Evolutionary conservation across 1,140 invertebrate species (phyloP).

Genomic region (Bombus haemorrhoidalis): DNA sequence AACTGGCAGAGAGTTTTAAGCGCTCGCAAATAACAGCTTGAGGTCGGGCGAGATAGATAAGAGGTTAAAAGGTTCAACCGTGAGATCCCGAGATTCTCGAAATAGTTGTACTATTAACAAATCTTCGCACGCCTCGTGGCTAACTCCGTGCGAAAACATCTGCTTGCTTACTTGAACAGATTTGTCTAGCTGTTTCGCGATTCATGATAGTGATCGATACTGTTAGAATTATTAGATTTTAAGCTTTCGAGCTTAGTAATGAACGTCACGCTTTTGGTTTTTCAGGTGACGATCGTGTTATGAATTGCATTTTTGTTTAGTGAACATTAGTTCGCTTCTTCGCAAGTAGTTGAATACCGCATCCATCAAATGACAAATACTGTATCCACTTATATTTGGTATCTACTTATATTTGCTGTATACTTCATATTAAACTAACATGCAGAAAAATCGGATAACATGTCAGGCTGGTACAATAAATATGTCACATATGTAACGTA

Average conservation of each 20-base stretch:
- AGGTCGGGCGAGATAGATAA: conserved; percentile 69
- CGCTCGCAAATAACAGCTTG: background rate
- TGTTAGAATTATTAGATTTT: background rate
- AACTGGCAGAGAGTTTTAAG: conserved; percentile 43
- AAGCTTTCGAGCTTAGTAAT: too few relatives aligned
- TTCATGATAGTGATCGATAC: background rate
- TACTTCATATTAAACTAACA: too few relatives aligned
- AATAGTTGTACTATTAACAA: conserved; percentile 76
- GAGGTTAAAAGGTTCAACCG: conserved; percentile 73
- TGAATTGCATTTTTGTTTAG: too few relatives aligned
- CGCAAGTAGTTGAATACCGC: too few relatives aligned
- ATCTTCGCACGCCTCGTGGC: conserved; percentile 56
- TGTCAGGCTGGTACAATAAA: background rate
- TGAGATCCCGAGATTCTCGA: conserved; percentile 76
- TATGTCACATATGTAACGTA: background rate
- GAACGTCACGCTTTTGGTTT: too few relatives aligned
- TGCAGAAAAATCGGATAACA: background rate
- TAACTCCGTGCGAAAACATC: conserved; percentile 64
- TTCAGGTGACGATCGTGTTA: too few relatives aligned
- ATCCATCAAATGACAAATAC: too few relatives aligned
- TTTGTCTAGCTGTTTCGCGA: background rate
- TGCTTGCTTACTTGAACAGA: conserved; percentile 18
- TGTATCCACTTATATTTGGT: too few relatives aligned
- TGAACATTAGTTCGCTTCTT: too few relatives aligned
- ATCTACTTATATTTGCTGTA: too few relatives aligned